These are phyloP conservation scores for Elaphurus davidianus DNA, from an alignment of 2,113 vertebrate species.

Conservation along the genomic window DNA sequence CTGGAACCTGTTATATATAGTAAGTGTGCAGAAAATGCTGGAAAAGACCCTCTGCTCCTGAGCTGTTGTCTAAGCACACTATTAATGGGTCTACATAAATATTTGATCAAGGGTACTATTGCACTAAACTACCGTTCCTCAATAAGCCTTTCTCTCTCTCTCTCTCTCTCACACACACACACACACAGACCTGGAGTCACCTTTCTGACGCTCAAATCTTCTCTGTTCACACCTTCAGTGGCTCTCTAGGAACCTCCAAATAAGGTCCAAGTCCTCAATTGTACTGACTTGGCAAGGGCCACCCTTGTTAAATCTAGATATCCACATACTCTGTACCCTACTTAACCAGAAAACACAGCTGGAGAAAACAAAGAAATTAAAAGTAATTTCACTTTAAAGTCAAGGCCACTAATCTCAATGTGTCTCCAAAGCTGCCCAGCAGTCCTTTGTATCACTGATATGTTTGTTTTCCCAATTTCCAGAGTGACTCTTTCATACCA, in stretches of 20 bases:
- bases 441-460: background rate
- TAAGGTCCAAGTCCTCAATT: background rate
- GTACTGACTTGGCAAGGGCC: background rate
- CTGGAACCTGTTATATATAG: background rate
- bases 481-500: background rate
- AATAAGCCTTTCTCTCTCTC: background rate
- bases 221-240: background rate
- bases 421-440: background rate
- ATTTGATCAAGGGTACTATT: background rate
- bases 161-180: background rate
- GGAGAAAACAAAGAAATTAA: conserved; percentile 2
- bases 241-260: background rate
- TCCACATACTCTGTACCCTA: background rate
- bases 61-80: background rate
- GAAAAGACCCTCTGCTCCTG: background rate
- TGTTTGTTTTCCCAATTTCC: background rate
- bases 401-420: background rate
- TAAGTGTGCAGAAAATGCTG: background rate
- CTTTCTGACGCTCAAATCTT: background rate
- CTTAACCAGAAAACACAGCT: background rate
- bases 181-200: background rate
- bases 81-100: background rate
- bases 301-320: background rate
- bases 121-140: background rate
- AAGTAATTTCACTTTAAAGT: background rate